phyloP scores from a whole-genome alignment of 2,113 vertebrate species.

The Anarrhichthys ocellatus region DNA sequence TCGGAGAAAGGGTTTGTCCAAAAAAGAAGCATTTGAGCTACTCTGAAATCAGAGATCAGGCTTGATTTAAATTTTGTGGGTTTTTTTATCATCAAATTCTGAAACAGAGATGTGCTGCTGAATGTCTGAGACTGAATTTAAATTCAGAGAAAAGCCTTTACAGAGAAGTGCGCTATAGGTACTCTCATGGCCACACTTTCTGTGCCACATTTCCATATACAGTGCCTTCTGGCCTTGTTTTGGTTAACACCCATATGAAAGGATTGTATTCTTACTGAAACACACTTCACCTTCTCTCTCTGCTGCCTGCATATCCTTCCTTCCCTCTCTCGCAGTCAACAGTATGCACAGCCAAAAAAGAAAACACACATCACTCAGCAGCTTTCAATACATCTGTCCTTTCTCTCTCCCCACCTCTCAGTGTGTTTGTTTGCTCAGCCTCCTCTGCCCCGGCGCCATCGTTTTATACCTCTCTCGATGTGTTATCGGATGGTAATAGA shows the following conservation, averaged over 20 bases:
- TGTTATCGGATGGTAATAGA: conserved; percentile 62
- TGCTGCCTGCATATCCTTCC: conserved; percentile 21
- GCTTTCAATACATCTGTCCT: conserved; percentile 66
- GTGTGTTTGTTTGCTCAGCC: conserved; percentile 69
- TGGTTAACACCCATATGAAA: conserved; percentile 39
- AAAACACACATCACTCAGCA: conserved; percentile 68
- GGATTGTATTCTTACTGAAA: conserved; percentile 43
- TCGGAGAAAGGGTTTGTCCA: conserved; percentile 31
- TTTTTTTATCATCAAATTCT: background rate
- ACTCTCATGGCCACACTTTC: conserved; percentile 18
- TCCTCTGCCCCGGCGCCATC: conserved; percentile 52
- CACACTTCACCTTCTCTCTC: background rate
- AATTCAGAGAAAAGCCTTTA: conserved; percentile 18
- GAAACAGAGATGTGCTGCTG: background rate
- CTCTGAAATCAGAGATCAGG: conserved; percentile 39
- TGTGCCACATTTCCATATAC: conserved; percentile 31
- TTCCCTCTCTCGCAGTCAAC: conserved; percentile 42
- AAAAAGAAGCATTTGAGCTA: conserved; percentile 46
- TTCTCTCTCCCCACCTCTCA: conserved; percentile 49
- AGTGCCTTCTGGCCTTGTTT: conserved; percentile 40
- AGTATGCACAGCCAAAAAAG: conserved; percentile 52
- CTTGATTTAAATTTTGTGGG: conserved; percentile 9
- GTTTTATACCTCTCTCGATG: conserved; percentile 48
- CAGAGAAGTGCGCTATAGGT: background rate
- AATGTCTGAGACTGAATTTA: background rate